Percentiles rank a stretch among this genome's conserved stretches.
These are phyloP conservation scores for Emys orbicularis DNA, from an alignment of 2,797 vertebrate species.

Conservation along the genomic window DNA sequence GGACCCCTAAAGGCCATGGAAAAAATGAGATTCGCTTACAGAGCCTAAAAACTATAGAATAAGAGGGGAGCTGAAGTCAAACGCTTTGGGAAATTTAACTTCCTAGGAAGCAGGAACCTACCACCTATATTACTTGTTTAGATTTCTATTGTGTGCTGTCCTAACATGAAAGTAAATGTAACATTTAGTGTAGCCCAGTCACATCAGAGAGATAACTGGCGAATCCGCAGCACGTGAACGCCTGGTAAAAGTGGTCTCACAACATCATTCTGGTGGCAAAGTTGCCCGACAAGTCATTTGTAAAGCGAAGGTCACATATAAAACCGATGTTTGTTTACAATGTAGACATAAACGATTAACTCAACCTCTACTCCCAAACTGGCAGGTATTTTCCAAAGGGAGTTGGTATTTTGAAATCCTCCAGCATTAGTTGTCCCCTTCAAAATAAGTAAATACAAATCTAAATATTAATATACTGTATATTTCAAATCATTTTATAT, in stretches of 20 bases:
- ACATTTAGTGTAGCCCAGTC: too few species aligned
- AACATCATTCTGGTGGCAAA: neutral
- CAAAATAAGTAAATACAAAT: neutral
- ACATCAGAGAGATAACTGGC: neutral
- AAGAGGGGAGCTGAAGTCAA: neutral
- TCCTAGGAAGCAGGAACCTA: neutral
- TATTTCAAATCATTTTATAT: neutral
- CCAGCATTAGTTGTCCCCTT: neutral
- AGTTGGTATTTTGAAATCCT: neutral
- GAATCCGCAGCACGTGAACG: too few species aligned
- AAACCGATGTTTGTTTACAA: neutral
- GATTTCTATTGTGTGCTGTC: neutral
- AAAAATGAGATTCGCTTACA: neutral
- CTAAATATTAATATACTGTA: neutral
- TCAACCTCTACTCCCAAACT: neutral
- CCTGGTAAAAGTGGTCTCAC: neutral
- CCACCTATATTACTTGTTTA: neutral
- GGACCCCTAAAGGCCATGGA: too few species aligned
- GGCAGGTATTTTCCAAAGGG: neutral
- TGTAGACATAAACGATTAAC: neutral
- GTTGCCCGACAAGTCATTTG: neutral
- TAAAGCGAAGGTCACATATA: neutral
- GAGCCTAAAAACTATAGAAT: neutral
- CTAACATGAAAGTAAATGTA: neutral
- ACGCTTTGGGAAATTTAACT: neutral